phyloP scores from a whole-genome alignment of 2,888 invertebrate species.

The Aphodius sticticus region DNA sequence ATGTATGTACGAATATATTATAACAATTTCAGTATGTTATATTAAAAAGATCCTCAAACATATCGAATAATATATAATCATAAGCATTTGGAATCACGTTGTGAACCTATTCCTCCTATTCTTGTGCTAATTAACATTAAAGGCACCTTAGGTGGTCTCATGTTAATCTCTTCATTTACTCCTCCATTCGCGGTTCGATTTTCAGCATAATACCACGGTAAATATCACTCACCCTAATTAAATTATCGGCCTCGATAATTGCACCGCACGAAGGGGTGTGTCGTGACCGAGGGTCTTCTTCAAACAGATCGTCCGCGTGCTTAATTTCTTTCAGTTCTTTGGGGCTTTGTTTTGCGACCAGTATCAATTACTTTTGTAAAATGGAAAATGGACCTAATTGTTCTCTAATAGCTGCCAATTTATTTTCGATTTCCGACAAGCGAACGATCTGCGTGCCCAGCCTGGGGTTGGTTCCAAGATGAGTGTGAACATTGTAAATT shows the following conservation, averaged over 20 bases:
- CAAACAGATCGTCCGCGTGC: not conserved
- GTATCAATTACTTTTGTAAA: not conserved
- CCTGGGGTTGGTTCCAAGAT: not conserved
- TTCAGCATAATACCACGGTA: not conserved
- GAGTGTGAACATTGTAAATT: not conserved
- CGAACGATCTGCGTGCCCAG: not conserved
- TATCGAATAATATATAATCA: no score
- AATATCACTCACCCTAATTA: not conserved
- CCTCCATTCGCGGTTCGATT: not conserved
- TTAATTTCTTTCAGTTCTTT: not conserved
- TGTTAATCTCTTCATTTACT: not conserved
- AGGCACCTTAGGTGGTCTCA: no score
- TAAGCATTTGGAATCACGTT: no score
- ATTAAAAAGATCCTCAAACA: no score
- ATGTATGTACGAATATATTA: no score
- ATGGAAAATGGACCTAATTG: not conserved
- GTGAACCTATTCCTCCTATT: no score
- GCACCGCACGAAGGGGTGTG: not conserved
- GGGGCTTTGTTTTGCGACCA: not conserved
- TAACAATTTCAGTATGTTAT: no score
- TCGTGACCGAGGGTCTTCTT: not conserved
- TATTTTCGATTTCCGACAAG: not conserved
- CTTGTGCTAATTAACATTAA: no score
- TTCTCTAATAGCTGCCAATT: not conserved
- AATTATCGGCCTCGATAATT: not conserved